These are phyloP conservation scores for Automeris io DNA, from an alignment of 2,888 invertebrate genomes.

Conservation along the genomic window DNA sequence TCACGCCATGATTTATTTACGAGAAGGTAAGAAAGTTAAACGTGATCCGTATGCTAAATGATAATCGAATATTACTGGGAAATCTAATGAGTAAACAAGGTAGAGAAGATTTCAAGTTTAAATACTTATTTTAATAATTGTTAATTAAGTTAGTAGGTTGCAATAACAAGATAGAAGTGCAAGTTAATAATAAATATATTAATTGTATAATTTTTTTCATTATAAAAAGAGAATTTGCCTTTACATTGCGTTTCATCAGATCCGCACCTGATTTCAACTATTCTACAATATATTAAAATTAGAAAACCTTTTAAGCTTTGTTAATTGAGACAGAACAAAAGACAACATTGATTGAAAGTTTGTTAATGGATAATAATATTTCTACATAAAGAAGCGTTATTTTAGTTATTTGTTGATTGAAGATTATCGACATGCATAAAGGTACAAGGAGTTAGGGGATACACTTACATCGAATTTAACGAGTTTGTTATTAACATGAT, in stretches of 20 bases:
- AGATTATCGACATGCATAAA: no score
- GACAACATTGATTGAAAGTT: conserved; percentile 18
- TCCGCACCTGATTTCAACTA: background rate
- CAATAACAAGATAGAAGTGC: conserved; percentile 34
- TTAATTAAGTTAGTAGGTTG: conserved; percentile 57
- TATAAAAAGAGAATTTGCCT: background rate
- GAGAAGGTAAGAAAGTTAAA: conserved; percentile 27
- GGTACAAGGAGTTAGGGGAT: no score
- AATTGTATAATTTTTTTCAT: no score
- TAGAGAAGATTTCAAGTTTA: conserved; percentile 19
- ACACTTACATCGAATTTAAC: conserved; percentile 79
- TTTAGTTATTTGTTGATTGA: conserved; percentile 16
- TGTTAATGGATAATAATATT: conserved; percentile 31
- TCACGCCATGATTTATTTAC: conserved; percentile 34
- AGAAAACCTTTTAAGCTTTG: background rate
- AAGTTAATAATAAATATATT: conserved; percentile 58
- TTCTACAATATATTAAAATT: background rate
- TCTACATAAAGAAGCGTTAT: conserved; percentile 33
- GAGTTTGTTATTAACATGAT: conserved; percentile 64
- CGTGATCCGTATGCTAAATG: conserved; percentile 27
- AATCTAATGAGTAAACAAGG: conserved; percentile 4
- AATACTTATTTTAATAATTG: conserved; percentile 38
- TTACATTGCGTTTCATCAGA: background rate
- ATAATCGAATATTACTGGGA: conserved; percentile 3
- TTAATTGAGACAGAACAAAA: background rate